These are phyloP conservation scores for Chlamydotis undulata DNA, from an alignment of 2,113 vertebrate species.

Conservation along the genomic window DNA sequence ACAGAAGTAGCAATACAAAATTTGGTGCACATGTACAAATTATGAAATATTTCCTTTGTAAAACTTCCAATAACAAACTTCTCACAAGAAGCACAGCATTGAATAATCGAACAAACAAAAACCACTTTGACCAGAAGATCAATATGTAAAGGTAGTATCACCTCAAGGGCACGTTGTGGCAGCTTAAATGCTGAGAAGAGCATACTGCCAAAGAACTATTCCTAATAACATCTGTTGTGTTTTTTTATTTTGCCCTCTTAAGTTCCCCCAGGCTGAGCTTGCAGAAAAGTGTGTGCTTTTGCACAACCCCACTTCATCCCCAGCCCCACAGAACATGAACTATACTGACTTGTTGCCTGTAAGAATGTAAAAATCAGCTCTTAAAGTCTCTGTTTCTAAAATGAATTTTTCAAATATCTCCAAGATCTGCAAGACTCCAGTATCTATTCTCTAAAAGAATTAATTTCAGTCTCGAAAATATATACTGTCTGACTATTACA, in stretches of 20 bases:
- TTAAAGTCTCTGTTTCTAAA: not conserved
- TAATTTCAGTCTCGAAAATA: not conserved
- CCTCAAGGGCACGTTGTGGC: conserved; percentile 12
- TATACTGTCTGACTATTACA: not conserved
- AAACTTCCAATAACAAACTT: not conserved
- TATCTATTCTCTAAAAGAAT: not conserved
- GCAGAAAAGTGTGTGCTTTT: not conserved
- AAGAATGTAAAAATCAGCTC: not conserved
- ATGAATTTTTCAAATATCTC: not conserved
- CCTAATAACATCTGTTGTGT: conserved; percentile 3
- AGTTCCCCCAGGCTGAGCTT: conserved; percentile 27
- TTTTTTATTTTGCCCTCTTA: conserved; percentile 3
- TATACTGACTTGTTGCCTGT: not conserved
- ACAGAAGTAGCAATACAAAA: not conserved
- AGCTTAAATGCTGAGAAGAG: conserved; percentile 1
- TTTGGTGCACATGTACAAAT: not conserved
- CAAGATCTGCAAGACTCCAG: not conserved
- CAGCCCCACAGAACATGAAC: not conserved
- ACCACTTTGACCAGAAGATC: not conserved
- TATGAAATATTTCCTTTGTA: not conserved
- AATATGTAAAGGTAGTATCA: not conserved
- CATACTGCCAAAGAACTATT: not conserved
- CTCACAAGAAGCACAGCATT: not conserved
- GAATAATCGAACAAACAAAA: not conserved
- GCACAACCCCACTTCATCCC: not conserved